Evolutionary conservation across 2,888 invertebrate species (phyloP).

Genomic region (Trichopoda pennipes): DNA sequence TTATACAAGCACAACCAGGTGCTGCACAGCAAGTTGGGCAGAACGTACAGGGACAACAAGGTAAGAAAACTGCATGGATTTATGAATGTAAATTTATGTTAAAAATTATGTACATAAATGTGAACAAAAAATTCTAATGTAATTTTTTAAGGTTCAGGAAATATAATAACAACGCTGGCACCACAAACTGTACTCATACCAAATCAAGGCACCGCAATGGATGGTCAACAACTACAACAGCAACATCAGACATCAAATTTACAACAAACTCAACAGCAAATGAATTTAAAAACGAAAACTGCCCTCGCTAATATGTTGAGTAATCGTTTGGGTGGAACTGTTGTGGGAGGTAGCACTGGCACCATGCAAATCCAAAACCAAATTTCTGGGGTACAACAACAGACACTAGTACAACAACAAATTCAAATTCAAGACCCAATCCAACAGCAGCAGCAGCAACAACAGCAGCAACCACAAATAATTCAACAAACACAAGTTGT

Average conservation of each 20-base stretch:
- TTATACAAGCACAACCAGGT: constrained; percentile 72
- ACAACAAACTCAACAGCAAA: constrained; percentile 82
- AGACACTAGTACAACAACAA: constrained; percentile 50
- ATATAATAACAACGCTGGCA: constrained; percentile 70
- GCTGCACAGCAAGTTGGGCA: constrained; percentile 53
- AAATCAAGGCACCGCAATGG: constrained; percentile 69
- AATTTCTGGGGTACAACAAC: constrained; percentile 67
- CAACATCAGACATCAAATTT: constrained; percentile 76
- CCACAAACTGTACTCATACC: constrained; percentile 75
- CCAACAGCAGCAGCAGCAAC: constrained; percentile 69
- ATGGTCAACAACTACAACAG: constrained; percentile 59
- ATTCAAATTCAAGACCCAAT: constrained; percentile 52
- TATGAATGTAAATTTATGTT: no score
- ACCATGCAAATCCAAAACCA: constrained; percentile 69
- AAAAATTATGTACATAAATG: no score
- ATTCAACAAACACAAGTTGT: constrained; percentile 77
- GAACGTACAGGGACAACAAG: constrained; percentile 51
- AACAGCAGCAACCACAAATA: constrained; percentile 71
- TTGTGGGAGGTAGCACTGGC: constrained; percentile 73
- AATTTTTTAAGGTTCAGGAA: constrained; percentile 72
- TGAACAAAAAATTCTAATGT: background rate
- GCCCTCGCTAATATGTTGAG: constrained; percentile 97
- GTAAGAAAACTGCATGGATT: constrained; percentile 32
- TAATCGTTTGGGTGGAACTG: constrained; percentile 86
- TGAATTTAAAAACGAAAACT: constrained; percentile 94